Conservation (phyloP, 2,113 vertebrate species). For the Chaenogobius annularis region DNA sequence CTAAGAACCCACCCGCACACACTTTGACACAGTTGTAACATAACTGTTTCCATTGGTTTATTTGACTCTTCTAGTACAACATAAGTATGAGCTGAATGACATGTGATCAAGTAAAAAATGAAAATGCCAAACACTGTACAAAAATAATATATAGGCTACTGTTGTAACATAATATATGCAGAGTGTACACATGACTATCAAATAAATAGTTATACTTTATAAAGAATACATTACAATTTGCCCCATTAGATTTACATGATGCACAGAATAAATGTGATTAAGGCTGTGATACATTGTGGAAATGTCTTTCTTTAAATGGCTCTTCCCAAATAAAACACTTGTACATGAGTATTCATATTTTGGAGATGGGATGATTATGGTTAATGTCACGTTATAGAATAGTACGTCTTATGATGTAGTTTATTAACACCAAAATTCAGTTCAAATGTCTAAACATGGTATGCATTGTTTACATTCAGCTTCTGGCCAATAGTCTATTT, state of each 20-base stretch:
- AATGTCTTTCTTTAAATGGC: not conserved
- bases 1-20: not conserved
- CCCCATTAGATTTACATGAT: not conserved
- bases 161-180: slow-evolving; percentile 13
- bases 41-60: slow-evolving; percentile 20
- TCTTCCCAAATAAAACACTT: not conserved
- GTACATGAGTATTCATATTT: not conserved
- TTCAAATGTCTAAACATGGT: not conserved
- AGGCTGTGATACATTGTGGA: slow-evolving; percentile 8
- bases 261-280: slow-evolving; percentile 11
- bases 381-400: not conserved
- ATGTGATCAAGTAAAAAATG: not conserved
- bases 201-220: slow-evolving; percentile 44
- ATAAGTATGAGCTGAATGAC: slow-evolving; percentile 18
- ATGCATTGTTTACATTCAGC: not conserved
- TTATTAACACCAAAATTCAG: not conserved
- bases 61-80: slow-evolving; percentile 28
- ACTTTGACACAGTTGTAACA: not conserved
- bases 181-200: slow-evolving; percentile 25
- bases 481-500: not conserved
- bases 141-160: slow-evolving; percentile 3
- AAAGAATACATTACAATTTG: slow-evolving; percentile 29
- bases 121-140: slow-evolving; percentile 25
- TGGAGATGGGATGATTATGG: not conserved
- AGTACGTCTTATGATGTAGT: not conserved